phyloP scores from a whole-genome alignment of 2,797 vertebrate species.

The Cryptoblepharus egeriae region DNA sequence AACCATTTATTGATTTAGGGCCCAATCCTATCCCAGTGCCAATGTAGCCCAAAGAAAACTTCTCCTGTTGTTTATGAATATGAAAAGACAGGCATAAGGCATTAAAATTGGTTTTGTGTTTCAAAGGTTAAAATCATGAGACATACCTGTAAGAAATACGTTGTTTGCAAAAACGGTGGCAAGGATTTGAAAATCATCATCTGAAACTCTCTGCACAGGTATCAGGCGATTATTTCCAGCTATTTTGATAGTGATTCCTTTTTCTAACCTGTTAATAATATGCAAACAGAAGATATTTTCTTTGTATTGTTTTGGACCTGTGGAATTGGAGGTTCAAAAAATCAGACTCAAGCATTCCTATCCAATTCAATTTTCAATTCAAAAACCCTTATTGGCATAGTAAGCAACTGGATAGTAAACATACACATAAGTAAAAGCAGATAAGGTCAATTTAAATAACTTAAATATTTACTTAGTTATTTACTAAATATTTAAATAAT shows the following conservation, averaged over 20 bases:
- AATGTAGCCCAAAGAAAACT: too few relatives aligned
- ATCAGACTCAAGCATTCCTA: background rate
- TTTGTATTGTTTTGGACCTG: background rate
- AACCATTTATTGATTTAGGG: too few relatives aligned
- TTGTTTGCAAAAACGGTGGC: constrained; percentile 67
- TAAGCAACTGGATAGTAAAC: too few relatives aligned
- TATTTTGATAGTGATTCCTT: constrained; percentile 76
- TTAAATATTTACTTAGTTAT: too few relatives aligned
- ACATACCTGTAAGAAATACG: constrained; percentile 79
- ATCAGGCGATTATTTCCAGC: constrained; percentile 77
- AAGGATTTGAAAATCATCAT: constrained; percentile 77
- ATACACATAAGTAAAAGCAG: too few relatives aligned
- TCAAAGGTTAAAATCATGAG: background rate
- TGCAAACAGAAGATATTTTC: background rate
- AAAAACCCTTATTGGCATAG: too few relatives aligned
- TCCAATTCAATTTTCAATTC: too few relatives aligned
- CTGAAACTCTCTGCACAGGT: constrained; percentile 74
- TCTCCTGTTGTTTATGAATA: too few relatives aligned
- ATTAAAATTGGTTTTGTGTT: constrained; percentile 10
- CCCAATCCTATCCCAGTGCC: too few relatives aligned
- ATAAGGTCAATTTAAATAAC: too few relatives aligned
- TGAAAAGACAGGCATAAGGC: background rate
- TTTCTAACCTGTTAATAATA: constrained; percentile 42
- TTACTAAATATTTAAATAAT: too few relatives aligned
- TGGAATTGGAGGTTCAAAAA: background rate